Evolutionary conservation across 2,113 vertebrate species (phyloP).

Genomic region (Labeo rohita): DNA sequence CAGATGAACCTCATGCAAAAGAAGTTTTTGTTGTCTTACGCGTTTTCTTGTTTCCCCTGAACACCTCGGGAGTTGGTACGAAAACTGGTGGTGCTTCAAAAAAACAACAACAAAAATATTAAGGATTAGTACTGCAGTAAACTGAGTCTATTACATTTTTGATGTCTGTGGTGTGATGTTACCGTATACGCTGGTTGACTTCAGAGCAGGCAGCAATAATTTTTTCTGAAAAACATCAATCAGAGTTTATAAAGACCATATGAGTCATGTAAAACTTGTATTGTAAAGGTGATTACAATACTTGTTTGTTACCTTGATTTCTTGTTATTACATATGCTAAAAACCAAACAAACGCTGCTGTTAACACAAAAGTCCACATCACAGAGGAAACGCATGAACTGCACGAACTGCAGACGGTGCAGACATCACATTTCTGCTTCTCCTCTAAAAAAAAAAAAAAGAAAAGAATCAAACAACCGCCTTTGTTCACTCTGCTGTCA

Average conservation of each 20-base stretch:
- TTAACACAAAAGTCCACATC: neutral
- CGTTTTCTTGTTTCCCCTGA: neutral
- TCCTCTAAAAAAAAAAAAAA: no score
- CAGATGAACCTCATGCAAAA: neutral
- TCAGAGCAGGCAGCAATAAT: neutral
- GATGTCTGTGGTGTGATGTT: neutral
- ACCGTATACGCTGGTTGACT: neutral
- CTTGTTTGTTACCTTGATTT: neutral
- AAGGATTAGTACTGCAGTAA: neutral
- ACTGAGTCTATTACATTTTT: neutral
- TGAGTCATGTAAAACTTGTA: neutral
- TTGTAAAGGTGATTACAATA: neutral
- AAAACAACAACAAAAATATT: neutral
- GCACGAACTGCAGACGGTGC: no score
- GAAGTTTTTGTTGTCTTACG: neutral
- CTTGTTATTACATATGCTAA: neutral
- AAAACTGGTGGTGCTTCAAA: neutral
- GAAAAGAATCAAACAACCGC: no score
- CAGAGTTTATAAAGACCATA: neutral
- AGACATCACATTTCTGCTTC: no score
- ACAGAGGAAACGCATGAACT: neutral
- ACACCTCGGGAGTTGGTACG: neutral
- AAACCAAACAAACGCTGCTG: neutral
- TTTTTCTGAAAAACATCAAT: neutral
- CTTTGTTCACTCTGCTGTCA: no score